Evolutionary conservation across 2,888 invertebrate genomes (phyloP), one percentile per base, ranked within the genome.

Genomic region (Callyntrura guangdongensis): DNA sequence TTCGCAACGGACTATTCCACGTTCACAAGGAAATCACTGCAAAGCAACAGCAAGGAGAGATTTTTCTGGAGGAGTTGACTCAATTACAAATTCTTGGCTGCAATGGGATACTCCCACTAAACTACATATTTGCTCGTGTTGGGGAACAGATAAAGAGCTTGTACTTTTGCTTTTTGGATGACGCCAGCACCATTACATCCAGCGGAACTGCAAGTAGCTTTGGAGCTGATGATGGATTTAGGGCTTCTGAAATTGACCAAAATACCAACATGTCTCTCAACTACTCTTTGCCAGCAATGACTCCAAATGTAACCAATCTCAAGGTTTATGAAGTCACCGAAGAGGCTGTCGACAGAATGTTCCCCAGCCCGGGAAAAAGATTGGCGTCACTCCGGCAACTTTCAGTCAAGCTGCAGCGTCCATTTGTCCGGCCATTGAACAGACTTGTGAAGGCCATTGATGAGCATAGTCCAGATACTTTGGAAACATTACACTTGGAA

Each of bases 111-210:
- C 59, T 82, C 45, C 61, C 61, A 11, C 82, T 82, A 2, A 82
- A 82, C 17, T 82, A 36, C 49, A 36, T 82, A 12, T 82, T 82
- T 49, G 79, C 53, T 53, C 79, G 61, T 36, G 9, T 82, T 27
- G 82, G 82, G 36, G 9, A 17, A n/a, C 82, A 82, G 49, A 82
- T 82, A 14, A 27, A 82, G 82, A 82, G 61, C 61, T 61, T 82
- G 82, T 82, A 82, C 61, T 82, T 82, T 82, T 82, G 82, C 82
- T 82, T 82, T 45, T 9, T 82, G 61, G 82, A 82, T 45, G 82
- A 82, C 20, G 61, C 82, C 61, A 82, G 61, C 45, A 61, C 36
- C 36, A 59, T 82, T 2, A 56, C 27, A 3, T 53, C 53, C 9
- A 56, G 56, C 56, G 74, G 74, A 47, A 74, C 74, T 9, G 74